Conservation (phyloP, 2,888 invertebrate species). For the Byasa hedistus region DNA sequence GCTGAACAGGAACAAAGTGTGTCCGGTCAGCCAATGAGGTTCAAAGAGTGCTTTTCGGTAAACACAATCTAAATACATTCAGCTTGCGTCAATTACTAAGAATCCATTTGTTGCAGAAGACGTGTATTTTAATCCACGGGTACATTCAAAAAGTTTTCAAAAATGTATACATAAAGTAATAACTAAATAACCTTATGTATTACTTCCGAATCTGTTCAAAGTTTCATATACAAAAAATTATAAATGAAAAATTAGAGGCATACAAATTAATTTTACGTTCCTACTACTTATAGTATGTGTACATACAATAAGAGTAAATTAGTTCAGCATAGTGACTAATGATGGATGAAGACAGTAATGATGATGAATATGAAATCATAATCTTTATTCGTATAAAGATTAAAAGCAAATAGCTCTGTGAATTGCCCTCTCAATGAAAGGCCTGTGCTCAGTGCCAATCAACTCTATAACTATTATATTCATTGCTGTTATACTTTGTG, state of each 20-base stretch:
- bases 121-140: too few species aligned
- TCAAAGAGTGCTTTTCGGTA: conserved; percentile 23
- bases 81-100: conserved; percentile 12
- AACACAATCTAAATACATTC: conserved; percentile 15
- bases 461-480: neutral
- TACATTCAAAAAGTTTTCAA: too few species aligned
- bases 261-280: too few species aligned
- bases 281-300: neutral
- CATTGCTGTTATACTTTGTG: too few species aligned
- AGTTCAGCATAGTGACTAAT: neutral
- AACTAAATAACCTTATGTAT: too few species aligned
- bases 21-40: conserved; percentile 49
- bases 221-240: too few species aligned
- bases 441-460: neutral
- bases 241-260: too few species aligned
- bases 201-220: too few species aligned
- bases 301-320: neutral
- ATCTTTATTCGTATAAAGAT: neutral
- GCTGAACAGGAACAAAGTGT: conserved; percentile 62
- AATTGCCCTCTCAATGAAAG: neutral
- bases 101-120: conserved; percentile 1
- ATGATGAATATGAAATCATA: neutral
- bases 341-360: neutral
- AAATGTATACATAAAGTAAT: too few species aligned
- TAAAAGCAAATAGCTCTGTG: neutral